Evolutionary conservation across 1,140 invertebrate genomes (phyloP), one percentile per base, ranked within the genome.

Genomic region (Ephestia elutella): DNA sequence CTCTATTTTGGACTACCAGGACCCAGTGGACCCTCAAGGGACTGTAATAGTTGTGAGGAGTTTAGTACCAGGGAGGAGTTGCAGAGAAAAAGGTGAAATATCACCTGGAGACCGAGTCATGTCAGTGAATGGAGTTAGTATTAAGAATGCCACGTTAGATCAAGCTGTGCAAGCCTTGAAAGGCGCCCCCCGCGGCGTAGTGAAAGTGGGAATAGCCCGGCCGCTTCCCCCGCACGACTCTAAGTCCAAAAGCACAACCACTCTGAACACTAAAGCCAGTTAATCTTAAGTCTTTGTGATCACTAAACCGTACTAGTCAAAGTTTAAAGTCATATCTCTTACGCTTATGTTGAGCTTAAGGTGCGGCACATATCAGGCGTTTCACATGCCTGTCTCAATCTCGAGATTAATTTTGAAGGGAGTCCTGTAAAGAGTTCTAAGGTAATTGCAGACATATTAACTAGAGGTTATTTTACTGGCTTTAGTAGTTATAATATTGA

Each of bases 31-130:
- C 87, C 93, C 94, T 5, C 92, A 93, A 65, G 94, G 96, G 63
- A 97, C 96, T 56, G 96, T 99, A 25, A 98, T 99, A 80, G 97
- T 99, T 25, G 96, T 99, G 59, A 90, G 97, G 60, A 97, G 95
- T 78, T 90, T 99, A 49, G 97, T 99, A 20, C 96, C 97, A 20
- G 96, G n/a, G 96, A 62, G 96, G 97, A 54, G 93, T 96, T 21
- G 96, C 97, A 25, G 94, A 97, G 87, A 92, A 93, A 94, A 96
- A 86, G 95, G 96, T 50, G 91, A 95, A 49, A 92, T 99, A 49
- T 95, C 97, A 62, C 97, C 97, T 2, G 97, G 97, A 19, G 97
- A 98, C 86, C 87, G 97, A 49, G 91, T 98, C 7, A 91, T 98
- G 63, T 96, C 94, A 66, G 96, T 98, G 18, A 97, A 97, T 83